Base-by-base conservation (phyloP, 1,140 invertebrate genomes). In the Halesus radiatus region DNA sequence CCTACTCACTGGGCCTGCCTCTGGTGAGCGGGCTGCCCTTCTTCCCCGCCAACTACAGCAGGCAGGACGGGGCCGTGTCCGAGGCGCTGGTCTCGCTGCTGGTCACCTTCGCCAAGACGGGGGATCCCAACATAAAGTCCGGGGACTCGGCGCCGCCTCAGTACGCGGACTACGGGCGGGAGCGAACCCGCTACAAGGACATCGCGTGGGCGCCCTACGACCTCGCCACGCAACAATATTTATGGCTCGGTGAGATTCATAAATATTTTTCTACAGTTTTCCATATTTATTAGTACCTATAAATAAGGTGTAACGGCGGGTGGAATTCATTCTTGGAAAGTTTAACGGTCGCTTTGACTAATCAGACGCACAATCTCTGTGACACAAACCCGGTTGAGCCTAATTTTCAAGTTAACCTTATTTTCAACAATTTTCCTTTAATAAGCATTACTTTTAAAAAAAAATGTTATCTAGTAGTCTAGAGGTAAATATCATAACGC, bases 1-100 rank as follows among this genome's bases (percentile, higher is more conserved):
- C 95, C 1, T 98, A 97, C 87, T 92, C 98, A 72, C 93, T 98
- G 82, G 97, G 96, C 0, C 92, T 96, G 54, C 96, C 97, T 0
- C 87, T 98, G 62, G 94, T 97, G 26, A 93, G 92, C 2, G 94
- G 91, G 23, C 87, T 90, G 76, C 89, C 91, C 13, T 90, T 90
- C 80, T 91, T 93, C 75, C 91, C 93, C 0, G 90, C 92, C 52
- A 96, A 95, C 88, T 97, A 94, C 89, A 94, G 92, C 22, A 87
- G 92, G 15, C 92, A 93, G 23, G 96, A 97, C 86, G 91, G 93
- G 83, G 91, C 92, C 7, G 92, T 97, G 15, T 92, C 95, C 0
- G 93, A 95, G 84, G 92, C 93, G 1, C 90, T 96, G 0, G 93
- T 97, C 82, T 92, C 92, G 37, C 92, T 94, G 85, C 90, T 95